A percentile compares a stretch with the other conserved stretches of the same genome.
Evolutionary conservation across 1,140 invertebrate genomes (phyloP).

Genomic region (Linepithema humile): DNA sequence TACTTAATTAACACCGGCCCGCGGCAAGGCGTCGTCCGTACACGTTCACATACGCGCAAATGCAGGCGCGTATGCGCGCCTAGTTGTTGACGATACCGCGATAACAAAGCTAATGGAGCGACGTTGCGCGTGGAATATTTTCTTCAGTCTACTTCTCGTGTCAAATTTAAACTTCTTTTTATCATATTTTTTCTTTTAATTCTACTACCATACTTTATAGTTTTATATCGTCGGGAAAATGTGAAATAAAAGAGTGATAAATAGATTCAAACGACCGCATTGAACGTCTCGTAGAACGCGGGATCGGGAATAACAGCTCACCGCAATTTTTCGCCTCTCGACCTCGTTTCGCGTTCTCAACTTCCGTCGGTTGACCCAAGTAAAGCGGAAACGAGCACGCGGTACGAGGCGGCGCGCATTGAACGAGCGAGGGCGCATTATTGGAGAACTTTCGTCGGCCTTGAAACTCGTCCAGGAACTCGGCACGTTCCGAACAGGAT

Average conservation of each 20-base stretch:
- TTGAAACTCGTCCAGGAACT: slow-evolving; percentile 43
- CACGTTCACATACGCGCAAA: slow-evolving; percentile 20
- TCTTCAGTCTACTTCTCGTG: background rate
- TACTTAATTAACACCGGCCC: slow-evolving; percentile 70
- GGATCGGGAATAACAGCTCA: too few relatives aligned
- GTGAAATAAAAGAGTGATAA: too few relatives aligned
- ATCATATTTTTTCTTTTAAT: background rate
- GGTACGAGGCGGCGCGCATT: slow-evolving; percentile 7
- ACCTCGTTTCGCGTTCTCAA: slow-evolving; percentile 12
- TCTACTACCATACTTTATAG: background rate
- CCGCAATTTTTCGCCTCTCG: too few relatives aligned
- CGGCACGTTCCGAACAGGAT: slow-evolving; percentile 57
- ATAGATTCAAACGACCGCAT: too few relatives aligned
- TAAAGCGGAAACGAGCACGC: slow-evolving; percentile 11
- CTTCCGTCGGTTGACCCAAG: background rate
- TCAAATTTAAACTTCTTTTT: background rate
- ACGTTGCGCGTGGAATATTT: background rate
- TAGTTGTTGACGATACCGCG: slow-evolving; percentile 52
- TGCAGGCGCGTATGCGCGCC: slow-evolving; percentile 31
- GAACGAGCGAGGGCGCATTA: slow-evolving; percentile 28
- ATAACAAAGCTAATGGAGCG: slow-evolving; percentile 9
- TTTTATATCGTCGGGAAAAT: too few relatives aligned
- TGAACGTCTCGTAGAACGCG: too few relatives aligned
- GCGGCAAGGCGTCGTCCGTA: slow-evolving; percentile 1
- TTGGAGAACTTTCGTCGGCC: slow-evolving; percentile 61